Conservation (phyloP, 1,140 invertebrate genomes). For the Teleopsis dalmanni region DNA sequence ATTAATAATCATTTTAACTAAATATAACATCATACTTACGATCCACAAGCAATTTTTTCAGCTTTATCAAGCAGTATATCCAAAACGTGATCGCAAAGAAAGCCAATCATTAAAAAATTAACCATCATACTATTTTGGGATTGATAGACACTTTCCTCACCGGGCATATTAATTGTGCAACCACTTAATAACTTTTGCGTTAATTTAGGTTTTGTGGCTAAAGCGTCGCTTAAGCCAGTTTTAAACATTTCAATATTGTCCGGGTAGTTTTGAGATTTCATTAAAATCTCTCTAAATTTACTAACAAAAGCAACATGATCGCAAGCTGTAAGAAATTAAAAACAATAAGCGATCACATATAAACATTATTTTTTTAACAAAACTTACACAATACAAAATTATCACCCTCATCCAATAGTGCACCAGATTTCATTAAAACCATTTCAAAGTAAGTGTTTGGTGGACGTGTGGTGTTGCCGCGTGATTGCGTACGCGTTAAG, state of each 20-base stretch:
- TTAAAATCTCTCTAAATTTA: slow-evolving; percentile 29
- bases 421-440: slow-evolving; percentile 30
- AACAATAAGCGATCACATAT: not conserved
- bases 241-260: slow-evolving; percentile 41
- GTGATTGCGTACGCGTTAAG: slow-evolving; percentile 33
- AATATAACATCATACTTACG: slow-evolving; percentile 6
- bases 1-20: not conserved
- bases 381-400: slow-evolving; percentile 26
- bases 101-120: slow-evolving; percentile 45
- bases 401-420: slow-evolving; percentile 28
- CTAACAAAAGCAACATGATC: slow-evolving; percentile 38
- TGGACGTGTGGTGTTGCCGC: slow-evolving; percentile 23
- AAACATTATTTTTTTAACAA: not conserved
- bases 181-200: slow-evolving; percentile 40
- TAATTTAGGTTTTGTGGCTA: slow-evolving; percentile 34
- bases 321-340: slow-evolving; percentile 16
- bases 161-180: slow-evolving; percentile 29
- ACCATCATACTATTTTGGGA: slow-evolving; percentile 46
- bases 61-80: slow-evolving; percentile 43
- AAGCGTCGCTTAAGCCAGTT: slow-evolving; percentile 33
- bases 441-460: slow-evolving; percentile 39
- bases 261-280: slow-evolving; percentile 24
- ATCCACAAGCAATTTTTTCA: slow-evolving; percentile 25
- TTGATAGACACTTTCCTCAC: slow-evolving; percentile 30
- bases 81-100: slow-evolving; percentile 41